Evolutionary conservation across 2,113 vertebrate genomes (phyloP), one percentile per base, ranked within the genome.

Genomic region (Heliornis fulica): DNA sequence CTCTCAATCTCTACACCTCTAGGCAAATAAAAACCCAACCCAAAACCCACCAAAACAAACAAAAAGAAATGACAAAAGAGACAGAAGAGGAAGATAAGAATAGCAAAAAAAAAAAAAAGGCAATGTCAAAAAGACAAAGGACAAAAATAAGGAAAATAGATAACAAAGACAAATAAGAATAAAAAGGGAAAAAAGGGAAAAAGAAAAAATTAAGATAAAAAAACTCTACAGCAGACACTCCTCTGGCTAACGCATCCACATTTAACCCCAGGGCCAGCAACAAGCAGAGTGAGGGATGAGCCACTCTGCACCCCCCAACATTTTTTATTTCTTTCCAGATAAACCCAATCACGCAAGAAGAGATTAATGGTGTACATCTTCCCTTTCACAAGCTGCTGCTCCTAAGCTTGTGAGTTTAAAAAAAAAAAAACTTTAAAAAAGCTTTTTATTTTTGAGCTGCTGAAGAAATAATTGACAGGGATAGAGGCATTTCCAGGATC

Each of bases 241-340:
- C 21, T 36, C 16, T 1, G 4, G 26, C 20, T 2, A 5, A 29
- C 75, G 48, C 14, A 3, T 9, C 40, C 28, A 5, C 0, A 0
- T 48, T 38, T 61, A 23, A 61, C 28, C 54, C 20, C 22, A 29
- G 40, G 25, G 25, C 41, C 38, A 26, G 15, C 41, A 82, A 38
- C 23, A 74, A 36, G 89, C 64, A 40, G 32, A 19, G n/a, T 9
- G 17, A 34, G 40, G 29, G 28, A 26, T 36, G 10, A 76, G 34
- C 26, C 7, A 20, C 5, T 2, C 22, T 77, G 51, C 5, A 28
- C 22, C 5, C 26, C 6, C 12, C n/a, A 13, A 5, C 1, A 3
- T 28, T 43, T 66, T 18, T 18, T 20, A 3, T 1, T 10, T 87
- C 69, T 71, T 71, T 34, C 18, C n/a, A n/a, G 53, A 74, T 61